Base-by-base conservation (phyloP, 2,113 vertebrate genomes). In the Gopherus evgoodei region DNA sequence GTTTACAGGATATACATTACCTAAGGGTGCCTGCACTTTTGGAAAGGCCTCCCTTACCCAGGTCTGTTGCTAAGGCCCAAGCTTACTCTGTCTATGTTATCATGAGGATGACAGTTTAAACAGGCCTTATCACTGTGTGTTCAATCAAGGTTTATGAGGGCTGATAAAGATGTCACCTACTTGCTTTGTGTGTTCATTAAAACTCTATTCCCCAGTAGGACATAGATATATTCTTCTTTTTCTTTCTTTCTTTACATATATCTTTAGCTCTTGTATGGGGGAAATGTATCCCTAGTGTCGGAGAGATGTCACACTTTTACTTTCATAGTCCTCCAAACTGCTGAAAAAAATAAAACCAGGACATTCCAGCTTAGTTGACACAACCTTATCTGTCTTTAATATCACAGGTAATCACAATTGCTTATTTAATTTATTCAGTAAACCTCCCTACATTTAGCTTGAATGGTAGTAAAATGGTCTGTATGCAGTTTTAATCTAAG, bases 121-220 rank as follows among this genome's bases (percentile, higher is more conserved):
- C 99, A 99, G 98, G 97, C 97, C 99, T 99, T 99, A 99, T 99
- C 99, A 93, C 98, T 99, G 99, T 99, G 98, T 99, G 98, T 98
- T 99, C 99, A 99, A 99, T 99, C 99, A 99, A 98, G 98, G 98
- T 99, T 99, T 99, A 99, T 99, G 99, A 99, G 99, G 98, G 97
- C 99, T 99, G 99, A 99, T 99, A 99, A 99, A 98, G 99, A 98
- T 98, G 98, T 98, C 98, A 98, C 98, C 97, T 97, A 95, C 96
- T 96, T 98, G 97, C 98, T 98, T 93, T 93, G 95, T 97, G 94
- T 97, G 98, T 98, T 98, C 98, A 98, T 98, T 98, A 98, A 98
- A 98, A 98, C 91, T 56, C 96, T 97, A 96, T 97, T 98, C 95
- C 87, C 90, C 90, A 78, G 90, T 90, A 96, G 96, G 92, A 89